Evolutionary conservation across 1,140 invertebrate genomes (phyloP), one percentile per base, ranked within the genome.

Genomic region (Rhagoletis zephyria): DNA sequence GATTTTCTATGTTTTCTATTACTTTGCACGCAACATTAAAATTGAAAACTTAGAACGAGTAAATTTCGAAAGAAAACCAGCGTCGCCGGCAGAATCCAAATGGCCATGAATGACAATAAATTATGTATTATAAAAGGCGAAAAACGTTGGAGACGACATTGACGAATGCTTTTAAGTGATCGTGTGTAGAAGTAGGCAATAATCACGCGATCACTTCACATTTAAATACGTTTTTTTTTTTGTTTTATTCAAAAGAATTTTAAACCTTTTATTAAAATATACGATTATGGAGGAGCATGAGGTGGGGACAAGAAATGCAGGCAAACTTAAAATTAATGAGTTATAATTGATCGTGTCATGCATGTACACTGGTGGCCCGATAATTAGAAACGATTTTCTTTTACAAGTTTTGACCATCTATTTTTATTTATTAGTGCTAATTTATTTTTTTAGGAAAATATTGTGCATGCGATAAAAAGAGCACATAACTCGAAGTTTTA

Each of bases 111-210:
- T 48, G 42, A 7, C 45, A 74, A 42, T 74, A 74, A 74, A 74
- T 74, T 0, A 16, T 16, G 30, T 30, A 30, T 30, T 45, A 45
- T 74, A 40, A 48, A 6, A 74, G 67, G 42, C 42, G 67, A 74
- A 40, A 74, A 4, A 42, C 67, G 67, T 74, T 74, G 67, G 45
- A 74, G 67, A 74, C 67, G 67, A 74, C 67, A 16, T n/a, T 74
- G 67, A 74, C 45, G 67, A 45, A 74, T 74, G 67, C 67, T 74
- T 16, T 12, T 4, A 74, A 74, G 14, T 48, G 42, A 74, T 74
- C 42, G 67, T 0, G 7, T 14, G 16, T 14, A 74, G 16, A 1
- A 74, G 40, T 3, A 74, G 4, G 4, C 40, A n/a, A 48, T 42
- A 67, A 74, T 74, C 67, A 74, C 67, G 67, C 67, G 42, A 74